These are phyloP conservation scores for Miltochrista miniata DNA, from an alignment of 2,888 invertebrate species.

Conservation along the genomic window DNA sequence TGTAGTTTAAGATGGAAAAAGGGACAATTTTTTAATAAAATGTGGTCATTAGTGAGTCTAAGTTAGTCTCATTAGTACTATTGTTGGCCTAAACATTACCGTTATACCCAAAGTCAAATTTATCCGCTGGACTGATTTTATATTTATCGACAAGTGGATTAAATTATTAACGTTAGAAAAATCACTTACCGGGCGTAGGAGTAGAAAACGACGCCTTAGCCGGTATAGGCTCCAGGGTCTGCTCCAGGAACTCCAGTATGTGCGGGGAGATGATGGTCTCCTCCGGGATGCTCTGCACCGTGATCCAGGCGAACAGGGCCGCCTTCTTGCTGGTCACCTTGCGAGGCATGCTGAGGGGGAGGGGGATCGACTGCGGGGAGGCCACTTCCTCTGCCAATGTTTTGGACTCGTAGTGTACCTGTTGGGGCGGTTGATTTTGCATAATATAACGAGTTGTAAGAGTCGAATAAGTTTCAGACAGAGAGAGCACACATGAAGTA, in stretches of 20 bases:
- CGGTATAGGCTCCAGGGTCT: constrained; percentile 97
- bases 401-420: constrained; percentile 92
- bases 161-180: neutral
- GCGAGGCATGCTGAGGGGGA: constrained; percentile 45
- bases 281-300: constrained; percentile 97
- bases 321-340: constrained; percentile 92
- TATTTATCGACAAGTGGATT: neutral
- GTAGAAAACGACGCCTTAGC: constrained; percentile 80
- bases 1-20: too few relatives aligned
- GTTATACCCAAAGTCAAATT: too few relatives aligned
- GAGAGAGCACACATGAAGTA: too few relatives aligned
- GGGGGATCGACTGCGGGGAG: constrained; percentile 59
- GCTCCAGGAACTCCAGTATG: constrained; percentile 98
- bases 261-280: constrained; percentile 99
- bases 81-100: too few relatives aligned
- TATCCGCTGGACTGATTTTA: too few relatives aligned
- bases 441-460: too few relatives aligned
- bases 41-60: too few relatives aligned
- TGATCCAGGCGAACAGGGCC: constrained; percentile 97
- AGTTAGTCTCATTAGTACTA: too few relatives aligned
- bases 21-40: too few relatives aligned
- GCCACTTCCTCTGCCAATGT: constrained; percentile 86
- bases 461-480: too few relatives aligned
- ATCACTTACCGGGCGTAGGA: constrained; percentile 60
- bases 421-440: neutral